Evolutionary conservation across 2,888 invertebrate genomes (phyloP), one percentile per base, ranked within the genome.

Genomic region (Amphipoea lucens): DNA sequence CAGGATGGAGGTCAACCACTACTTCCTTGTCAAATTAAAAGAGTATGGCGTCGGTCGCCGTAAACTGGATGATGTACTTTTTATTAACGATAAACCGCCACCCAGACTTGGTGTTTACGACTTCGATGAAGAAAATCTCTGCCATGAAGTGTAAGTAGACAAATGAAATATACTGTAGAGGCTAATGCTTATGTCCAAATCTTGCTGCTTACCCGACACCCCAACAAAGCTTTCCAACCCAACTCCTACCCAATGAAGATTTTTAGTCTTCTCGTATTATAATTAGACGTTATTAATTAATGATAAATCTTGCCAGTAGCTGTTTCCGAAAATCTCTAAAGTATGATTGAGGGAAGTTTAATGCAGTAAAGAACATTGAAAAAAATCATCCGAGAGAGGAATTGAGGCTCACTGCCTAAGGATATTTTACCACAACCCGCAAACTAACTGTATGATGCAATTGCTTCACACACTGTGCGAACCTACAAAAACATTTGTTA

Each of bases 41-140:
- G 14, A 78, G 4, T 94, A 96, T 93, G 95, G 95, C 4, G 92
- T 97, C 0, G 97, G 97, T 0, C 93, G 93, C 36, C 94, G 97
- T 60, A 91, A 94, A 67, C 90, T 97, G 0, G 94, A 96, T 74
- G 97, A 97, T 92, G 90, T 92, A 4, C 93, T 97, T 82, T 97
- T 98, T 87, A 88, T 93, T 23, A 85, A 89, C 3, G 96, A 96
- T 36, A 92, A 92, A 69, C 93, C 94, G 0, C 95, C 94, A 0
- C 90, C 92, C 2, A 91, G 95, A 65, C 91, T 95, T 11, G 97
- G 97, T 0, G 94, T 97, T 1, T 97, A 96, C 68, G 97, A 97
- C 81, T 93, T 96, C 54, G 97, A 97, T 84, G 97, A 97, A 29
- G 97, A 97, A 91, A 96, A 96, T 83, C 92, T 97, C 7, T 97